phyloP scores from a whole-genome alignment of 2,888 invertebrate genomes.

The Eudemis profundana region DNA sequence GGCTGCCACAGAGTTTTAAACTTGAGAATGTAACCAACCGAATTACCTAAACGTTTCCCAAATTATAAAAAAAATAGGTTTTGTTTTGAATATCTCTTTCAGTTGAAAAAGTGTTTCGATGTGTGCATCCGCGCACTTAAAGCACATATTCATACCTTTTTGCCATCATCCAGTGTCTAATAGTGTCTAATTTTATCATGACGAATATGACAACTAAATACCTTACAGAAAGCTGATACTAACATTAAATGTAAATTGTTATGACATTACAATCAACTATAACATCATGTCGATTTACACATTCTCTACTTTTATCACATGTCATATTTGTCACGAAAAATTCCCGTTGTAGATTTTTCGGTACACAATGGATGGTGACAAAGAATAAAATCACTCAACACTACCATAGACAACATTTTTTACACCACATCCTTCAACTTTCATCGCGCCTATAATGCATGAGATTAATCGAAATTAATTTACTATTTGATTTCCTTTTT shows the following conservation, averaged over 20 bases:
- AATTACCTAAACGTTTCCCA: background rate
- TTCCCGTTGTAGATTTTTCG: background rate
- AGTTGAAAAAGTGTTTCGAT: background rate
- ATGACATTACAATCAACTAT: too few relatives aligned
- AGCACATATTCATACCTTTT: background rate
- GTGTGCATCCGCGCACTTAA: background rate
- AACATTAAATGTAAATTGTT: too few relatives aligned
- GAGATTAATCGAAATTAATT: slow-evolving; percentile 34
- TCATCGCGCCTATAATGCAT: slow-evolving; percentile 15
- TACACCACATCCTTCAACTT: background rate
- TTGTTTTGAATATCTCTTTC: background rate
- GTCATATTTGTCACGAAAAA: slow-evolving; percentile 5
- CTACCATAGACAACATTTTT: background rate
- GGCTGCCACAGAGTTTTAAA: background rate
- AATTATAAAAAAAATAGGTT: background rate
- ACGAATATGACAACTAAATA: background rate
- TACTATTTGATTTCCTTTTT: slow-evolving; percentile 34
- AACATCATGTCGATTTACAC: too few relatives aligned
- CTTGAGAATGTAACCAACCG: background rate
- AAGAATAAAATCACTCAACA: background rate
- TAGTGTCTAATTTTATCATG: background rate
- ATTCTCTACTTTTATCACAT: too few relatives aligned
- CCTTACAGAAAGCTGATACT: background rate
- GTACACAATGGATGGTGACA: background rate
- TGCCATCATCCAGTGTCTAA: background rate